phyloP scores from a whole-genome alignment of 2,113 vertebrate species.

The Petrocephalus zakoni region DNA sequence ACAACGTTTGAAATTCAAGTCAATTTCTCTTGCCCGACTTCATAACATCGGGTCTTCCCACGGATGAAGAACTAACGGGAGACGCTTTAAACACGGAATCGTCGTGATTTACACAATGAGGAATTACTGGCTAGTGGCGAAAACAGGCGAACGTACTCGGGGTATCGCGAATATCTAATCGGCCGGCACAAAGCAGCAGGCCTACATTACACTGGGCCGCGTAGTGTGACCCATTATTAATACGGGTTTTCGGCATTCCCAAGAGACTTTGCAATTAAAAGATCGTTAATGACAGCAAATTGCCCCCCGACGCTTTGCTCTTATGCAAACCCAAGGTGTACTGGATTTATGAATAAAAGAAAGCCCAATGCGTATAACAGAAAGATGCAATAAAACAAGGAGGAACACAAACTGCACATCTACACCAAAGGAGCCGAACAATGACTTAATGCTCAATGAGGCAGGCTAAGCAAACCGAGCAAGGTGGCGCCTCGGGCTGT shows the following conservation, averaged over 20 bases:
- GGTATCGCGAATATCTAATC: background rate
- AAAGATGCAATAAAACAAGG: background rate
- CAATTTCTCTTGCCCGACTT: too few relatives aligned
- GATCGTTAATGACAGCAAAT: background rate
- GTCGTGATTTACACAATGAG: background rate
- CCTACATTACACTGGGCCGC: background rate
- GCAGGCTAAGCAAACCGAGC: background rate
- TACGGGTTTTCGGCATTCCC: background rate
- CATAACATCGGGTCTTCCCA: background rate
- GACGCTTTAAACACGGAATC: background rate
- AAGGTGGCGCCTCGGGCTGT: too few relatives aligned
- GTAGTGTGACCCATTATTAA: background rate
- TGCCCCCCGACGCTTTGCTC: background rate
- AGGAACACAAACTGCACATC: background rate
- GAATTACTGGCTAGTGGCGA: background rate
- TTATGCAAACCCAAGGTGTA: background rate
- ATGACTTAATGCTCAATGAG: background rate
- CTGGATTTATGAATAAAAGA: background rate
- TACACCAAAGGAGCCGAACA: background rate
- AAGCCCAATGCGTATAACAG: background rate
- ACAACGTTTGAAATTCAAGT: too few relatives aligned
- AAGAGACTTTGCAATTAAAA: background rate
- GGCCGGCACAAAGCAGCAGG: background rate
- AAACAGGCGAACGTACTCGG: background rate
- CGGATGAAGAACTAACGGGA: background rate